Evolutionary conservation across 2,797 vertebrate species (phyloP), one percentile per base, ranked within the genome.

Genomic region (Lophotriccus pileatus): DNA sequence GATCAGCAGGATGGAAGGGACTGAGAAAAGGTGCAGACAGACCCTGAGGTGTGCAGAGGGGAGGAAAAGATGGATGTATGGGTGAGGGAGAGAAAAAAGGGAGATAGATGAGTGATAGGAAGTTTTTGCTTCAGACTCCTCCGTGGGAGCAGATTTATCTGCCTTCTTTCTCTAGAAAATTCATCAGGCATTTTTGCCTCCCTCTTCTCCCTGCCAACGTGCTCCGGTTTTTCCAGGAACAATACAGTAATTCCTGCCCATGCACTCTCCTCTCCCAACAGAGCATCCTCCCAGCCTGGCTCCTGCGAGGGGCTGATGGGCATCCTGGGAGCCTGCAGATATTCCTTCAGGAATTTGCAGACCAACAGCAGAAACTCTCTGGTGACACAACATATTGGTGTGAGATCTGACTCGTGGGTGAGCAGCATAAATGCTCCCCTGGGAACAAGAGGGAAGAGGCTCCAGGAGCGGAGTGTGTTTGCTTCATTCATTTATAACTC

Each of bases 121-220:
- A 66, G 41, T 68, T 67, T 56, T 86, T 13, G 13, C 20, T 44
- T 69, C 76, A 56, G 56, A 44, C 41, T 64, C 62, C 39, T 85
- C 77, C 0, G 0, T 12, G 60, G 77, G 37, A 32, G n/a, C 59
- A 94, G 76, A 94, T 94, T 91, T 84, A 87, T 73, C 81, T 78
- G 13, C 66, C 56, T 87, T 41, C 88, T 37, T 93, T 73, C 87
- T 50, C 76, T 49, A 79, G 75, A 81, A 95, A 82, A 91, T 94
- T 68, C 84, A 93, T 84, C n/a, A 83, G 59, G 68, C 64, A 79
- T 84, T 73, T 47, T 47, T 59, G 74, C 53, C 58, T 91, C 63
- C 41, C 83, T 63, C 46, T 68, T 69, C 44, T 90, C 69, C 62
- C 37, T 59, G 55, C 63, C 85, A 92, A 52, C 8, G 0, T 39